Base-by-base conservation (phyloP, 2,113 vertebrate species). In the Pygoscelis adeliae region DNA sequence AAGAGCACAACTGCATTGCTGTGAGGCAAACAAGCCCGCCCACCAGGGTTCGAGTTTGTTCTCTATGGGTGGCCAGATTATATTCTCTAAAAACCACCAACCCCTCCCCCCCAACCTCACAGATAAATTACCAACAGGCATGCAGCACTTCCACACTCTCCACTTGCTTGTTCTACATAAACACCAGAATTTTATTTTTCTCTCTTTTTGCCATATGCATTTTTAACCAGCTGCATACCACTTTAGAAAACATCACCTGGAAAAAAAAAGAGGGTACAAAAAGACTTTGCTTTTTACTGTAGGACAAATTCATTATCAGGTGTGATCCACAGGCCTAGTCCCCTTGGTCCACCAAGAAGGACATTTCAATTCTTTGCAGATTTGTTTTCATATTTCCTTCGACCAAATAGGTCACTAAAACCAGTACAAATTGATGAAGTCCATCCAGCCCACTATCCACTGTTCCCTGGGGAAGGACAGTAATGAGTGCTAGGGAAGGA, bases 61-160 rank as follows among this genome's bases (percentile, higher is more conserved):
- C 87, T 95, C 53, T 44, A 42, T 83, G 87, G 93, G 93, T 93
- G 93, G 96, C 74, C 93, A 93, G 83, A 95, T 77, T 49, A 49
- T 26, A 92, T 38, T 79, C 30, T 67, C 61, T 44, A 58, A 47
- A 84, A 93, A 73, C 42, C 46, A 53, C 46, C 44, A 47, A 17
- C 36, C 25, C 18, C 13, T 42, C 26, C 44, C 36, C 19, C 32
- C 18, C 42, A 87, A 72, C 55, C 34, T 89, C 69, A 36, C 49
- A 38, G 59, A 94, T 81, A 77, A 77, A 80, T 55, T 65, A 87
- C 76, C 67, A 90, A 76, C 25, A 74, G 58, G 42, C 84, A 50
- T 70, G 22, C 58, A 77, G 50, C 30, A 42, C 46, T 96, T 83
- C 89, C 59, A 76, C 42, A 52, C 36, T 69, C 62, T 59, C 40